Conservation (phyloP, 1,140 invertebrate species). For the Ips typographus region DNA sequence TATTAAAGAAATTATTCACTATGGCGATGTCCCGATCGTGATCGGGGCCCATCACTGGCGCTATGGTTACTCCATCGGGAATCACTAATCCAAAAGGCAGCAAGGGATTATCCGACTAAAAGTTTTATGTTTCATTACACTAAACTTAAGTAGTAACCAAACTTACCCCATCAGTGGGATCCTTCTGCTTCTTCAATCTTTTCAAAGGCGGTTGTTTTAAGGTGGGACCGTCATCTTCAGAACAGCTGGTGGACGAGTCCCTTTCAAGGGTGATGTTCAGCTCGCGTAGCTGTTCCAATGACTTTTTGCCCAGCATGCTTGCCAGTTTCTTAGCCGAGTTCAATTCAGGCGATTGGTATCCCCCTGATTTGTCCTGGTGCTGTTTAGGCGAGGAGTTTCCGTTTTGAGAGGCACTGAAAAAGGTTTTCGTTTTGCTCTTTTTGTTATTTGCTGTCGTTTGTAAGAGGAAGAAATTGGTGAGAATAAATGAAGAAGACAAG, state of each 20-base stretch:
- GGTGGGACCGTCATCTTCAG: conserved; percentile 5
- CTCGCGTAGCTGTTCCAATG: conserved; percentile 19
- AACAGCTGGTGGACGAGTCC: conserved; percentile 24
- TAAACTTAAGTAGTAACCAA: too few species aligned
- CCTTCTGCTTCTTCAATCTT: conserved; percentile 15
- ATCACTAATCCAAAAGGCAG: conserved; percentile 52
- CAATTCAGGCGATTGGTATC: neutral
- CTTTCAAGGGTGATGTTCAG: conserved; percentile 30
- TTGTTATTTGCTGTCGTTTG: too few species aligned
- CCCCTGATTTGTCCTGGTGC: too few species aligned
- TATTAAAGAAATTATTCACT: conserved; percentile 59
- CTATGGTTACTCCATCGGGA: conserved; percentile 53
- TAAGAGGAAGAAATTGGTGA: too few species aligned
- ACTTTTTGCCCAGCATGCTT: conserved; percentile 29
- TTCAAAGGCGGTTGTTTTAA: conserved; percentile 20
- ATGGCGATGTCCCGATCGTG: conserved; percentile 55
- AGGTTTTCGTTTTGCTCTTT: too few species aligned
- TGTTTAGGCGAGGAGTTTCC: too few species aligned
- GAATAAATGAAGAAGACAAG: too few species aligned
- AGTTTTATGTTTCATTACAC: too few species aligned
- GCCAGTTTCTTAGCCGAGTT: conserved; percentile 27
- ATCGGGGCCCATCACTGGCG: conserved; percentile 50
- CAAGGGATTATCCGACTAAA: conserved; percentile 44
- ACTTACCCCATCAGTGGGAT: conserved; percentile 10
- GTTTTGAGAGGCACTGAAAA: conserved; percentile 12